Evolutionary conservation across 2,888 invertebrate genomes (phyloP).

Genomic region (Euplagia quadripunctaria): DNA sequence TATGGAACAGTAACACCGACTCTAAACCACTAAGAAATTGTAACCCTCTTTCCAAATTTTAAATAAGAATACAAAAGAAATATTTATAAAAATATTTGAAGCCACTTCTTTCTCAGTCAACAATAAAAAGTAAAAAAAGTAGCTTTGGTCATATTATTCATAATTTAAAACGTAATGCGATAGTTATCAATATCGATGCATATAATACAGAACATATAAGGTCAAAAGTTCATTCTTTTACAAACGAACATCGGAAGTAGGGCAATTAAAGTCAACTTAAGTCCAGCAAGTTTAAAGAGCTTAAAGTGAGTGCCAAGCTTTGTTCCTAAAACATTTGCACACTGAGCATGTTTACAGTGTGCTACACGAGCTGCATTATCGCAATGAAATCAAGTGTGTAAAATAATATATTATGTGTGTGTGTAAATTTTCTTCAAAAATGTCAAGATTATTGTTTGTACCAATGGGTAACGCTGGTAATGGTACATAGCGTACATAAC

Average conservation of each 20-base stretch:
- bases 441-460: too few species aligned
- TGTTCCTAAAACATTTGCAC: conserved; percentile 11
- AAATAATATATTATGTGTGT: too few species aligned
- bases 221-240: conserved; percentile 7
- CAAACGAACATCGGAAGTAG: conserved; percentile 25
- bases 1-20: too few species aligned
- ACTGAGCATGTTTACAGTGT: conserved; percentile 13
- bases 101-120: neutral
- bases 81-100: neutral
- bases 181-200: neutral
- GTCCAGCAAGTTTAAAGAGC: conserved; percentile 28
- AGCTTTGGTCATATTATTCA: neutral
- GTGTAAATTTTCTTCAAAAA: too few species aligned
- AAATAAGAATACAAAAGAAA: neutral
- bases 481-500: too few species aligned
- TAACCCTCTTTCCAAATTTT: neutral
- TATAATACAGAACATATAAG: neutral
- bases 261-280: conserved; percentile 34
- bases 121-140: neutral
- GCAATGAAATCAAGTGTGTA: neutral
- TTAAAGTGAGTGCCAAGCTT: conserved; percentile 44
- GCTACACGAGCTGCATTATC: neutral
- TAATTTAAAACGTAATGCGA: neutral
- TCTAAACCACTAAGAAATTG: neutral
- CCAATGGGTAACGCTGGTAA: too few species aligned